Evolutionary conservation across 2,113 vertebrate species (phyloP).

Genomic region (Pelecanoides urinatrix): DNA sequence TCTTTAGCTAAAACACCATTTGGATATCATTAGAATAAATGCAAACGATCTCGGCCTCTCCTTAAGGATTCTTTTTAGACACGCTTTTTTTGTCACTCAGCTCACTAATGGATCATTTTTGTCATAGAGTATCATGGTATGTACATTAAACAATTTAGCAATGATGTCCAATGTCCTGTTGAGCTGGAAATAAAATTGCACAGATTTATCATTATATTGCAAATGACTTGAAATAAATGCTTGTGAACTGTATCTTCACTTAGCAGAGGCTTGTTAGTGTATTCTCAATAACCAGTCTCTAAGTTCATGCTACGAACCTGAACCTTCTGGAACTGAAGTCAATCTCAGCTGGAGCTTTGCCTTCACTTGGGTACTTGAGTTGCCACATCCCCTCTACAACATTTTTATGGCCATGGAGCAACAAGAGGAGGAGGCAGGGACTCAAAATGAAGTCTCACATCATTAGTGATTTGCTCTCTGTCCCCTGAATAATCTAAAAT

Average conservation of each 20-base stretch:
- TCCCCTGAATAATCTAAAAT: neutral
- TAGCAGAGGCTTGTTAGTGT: neutral
- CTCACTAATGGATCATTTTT: neutral
- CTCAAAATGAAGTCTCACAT: neutral
- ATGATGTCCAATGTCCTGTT: fast-evolving
- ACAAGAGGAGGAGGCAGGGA: neutral
- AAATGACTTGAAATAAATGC: neutral
- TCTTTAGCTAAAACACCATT: conserved; percentile 21
- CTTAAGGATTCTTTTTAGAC: neutral
- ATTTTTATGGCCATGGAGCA: neutral
- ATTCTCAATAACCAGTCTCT: neutral
- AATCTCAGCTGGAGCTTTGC: neutral
- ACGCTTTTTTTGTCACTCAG: neutral
- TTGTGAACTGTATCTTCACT: neutral
- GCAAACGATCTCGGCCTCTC: neutral
- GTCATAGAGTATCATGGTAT: neutral
- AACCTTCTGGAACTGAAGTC: neutral
- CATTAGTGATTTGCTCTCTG: neutral
- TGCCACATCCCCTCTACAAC: neutral
- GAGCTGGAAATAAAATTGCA: neutral
- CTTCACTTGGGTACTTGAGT: neutral
- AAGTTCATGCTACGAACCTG: neutral
- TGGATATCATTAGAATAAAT: conserved; percentile 13
- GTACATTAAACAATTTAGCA: neutral
- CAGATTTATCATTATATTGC: neutral